Evolutionary conservation across 2,113 vertebrate genomes (phyloP).

Genomic region (Bos javanicus): DNA sequence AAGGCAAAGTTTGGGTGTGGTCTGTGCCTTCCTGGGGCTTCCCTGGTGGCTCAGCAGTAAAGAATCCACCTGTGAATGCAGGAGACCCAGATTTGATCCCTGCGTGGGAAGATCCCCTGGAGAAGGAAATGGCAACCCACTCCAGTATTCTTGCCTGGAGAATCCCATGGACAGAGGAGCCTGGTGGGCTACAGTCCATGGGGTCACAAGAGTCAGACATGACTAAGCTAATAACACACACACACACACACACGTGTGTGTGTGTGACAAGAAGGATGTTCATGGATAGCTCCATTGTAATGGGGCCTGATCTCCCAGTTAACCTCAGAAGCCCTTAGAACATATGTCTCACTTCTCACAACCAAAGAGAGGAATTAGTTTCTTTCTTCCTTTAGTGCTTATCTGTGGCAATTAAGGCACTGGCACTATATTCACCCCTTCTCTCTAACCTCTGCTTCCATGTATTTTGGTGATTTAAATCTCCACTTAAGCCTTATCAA

Average conservation of each 20-base stretch:
- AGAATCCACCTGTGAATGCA: background rate
- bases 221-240: background rate
- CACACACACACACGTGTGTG: background rate
- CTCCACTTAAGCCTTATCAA: background rate
- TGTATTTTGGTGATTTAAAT: constrained; percentile 1
- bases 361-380: background rate
- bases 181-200: background rate
- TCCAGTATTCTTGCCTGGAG: background rate
- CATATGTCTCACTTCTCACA: background rate
- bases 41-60: background rate
- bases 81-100: background rate
- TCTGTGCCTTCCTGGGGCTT: background rate
- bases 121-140: background rate
- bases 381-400: background rate
- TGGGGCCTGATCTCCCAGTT: background rate
- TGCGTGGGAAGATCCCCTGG: background rate
- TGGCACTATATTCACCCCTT: background rate
- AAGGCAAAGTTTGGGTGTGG: background rate
- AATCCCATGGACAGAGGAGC: background rate
- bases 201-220: background rate
- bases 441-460: background rate
- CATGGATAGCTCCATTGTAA: background rate
- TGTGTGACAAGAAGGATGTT: background rate
- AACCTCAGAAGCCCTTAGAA: background rate
- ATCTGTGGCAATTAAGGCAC: background rate